Evolutionary conservation across 2,888 invertebrate genomes (phyloP).

Genomic region (Blera fallax): DNA sequence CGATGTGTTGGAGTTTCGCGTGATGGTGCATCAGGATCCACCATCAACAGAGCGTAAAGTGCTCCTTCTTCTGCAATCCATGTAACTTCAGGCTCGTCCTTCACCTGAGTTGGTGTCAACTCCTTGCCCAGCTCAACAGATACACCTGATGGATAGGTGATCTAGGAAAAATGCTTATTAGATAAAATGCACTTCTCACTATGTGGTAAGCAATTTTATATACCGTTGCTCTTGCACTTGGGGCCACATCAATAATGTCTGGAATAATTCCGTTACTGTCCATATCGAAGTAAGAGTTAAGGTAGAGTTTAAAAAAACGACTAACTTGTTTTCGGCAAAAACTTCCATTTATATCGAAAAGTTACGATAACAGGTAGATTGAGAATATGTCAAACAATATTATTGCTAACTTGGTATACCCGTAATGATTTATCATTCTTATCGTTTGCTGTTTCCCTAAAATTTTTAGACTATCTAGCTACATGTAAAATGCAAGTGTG

Average conservation of each 20-base stretch:
- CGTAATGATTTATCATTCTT: slow-evolving; percentile 16
- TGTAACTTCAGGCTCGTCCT: slow-evolving; percentile 86
- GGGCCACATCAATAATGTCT: slow-evolving; percentile 66
- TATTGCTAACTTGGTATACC: background rate
- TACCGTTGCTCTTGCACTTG: slow-evolving; percentile 77
- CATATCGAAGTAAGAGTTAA: slow-evolving; percentile 1
- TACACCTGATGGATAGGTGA: slow-evolving; percentile 80
- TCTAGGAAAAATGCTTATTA: slow-evolving; percentile 57
- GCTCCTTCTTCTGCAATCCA: slow-evolving; percentile 85
- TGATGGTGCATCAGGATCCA: slow-evolving; percentile 91
- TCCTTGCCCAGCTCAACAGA: slow-evolving; percentile 86
- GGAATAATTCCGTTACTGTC: slow-evolving; percentile 71
- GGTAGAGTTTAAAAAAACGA: background rate
- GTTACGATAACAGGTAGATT: background rate
- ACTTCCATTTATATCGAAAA: background rate
- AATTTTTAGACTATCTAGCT: background rate
- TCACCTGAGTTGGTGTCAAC: slow-evolving; percentile 89
- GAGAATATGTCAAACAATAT: background rate
- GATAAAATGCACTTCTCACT: background rate
- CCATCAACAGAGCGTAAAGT: slow-evolving; percentile 91
- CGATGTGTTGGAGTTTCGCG: slow-evolving; percentile 90
- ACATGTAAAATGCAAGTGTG: background rate
- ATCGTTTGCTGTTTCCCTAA: background rate
- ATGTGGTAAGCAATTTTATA: too few relatives aligned
- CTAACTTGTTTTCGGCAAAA: background rate